phyloP scores from a whole-genome alignment of 2,888 invertebrate species.

The Ophioninae sp. region DNA sequence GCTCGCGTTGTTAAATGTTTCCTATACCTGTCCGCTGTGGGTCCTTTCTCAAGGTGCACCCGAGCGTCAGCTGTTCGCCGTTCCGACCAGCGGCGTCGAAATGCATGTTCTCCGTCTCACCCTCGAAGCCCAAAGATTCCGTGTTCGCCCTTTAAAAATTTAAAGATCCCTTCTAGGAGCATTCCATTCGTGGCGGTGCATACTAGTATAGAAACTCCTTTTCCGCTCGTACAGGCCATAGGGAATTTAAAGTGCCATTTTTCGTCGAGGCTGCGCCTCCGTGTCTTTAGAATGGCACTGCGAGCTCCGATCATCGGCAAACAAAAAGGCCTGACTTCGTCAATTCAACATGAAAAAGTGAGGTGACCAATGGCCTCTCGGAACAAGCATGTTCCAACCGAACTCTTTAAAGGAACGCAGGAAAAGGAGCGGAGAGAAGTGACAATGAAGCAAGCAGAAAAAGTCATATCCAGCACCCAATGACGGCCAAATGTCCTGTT shows the following conservation, averaged over 20 bases:
- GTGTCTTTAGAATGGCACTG: constrained; percentile 6
- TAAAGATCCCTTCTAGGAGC: constrained; percentile 69
- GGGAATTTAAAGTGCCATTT: constrained; percentile 12
- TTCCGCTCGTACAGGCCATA: not conserved
- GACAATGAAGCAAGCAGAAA: too few species aligned
- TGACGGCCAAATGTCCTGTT: too few species aligned
- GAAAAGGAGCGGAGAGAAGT: not conserved
- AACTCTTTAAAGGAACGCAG: not conserved
- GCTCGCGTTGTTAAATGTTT: constrained; percentile 38
- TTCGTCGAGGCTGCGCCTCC: constrained; percentile 37
- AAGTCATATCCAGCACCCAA: too few species aligned
- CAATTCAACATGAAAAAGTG: not conserved
- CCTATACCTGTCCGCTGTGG: constrained; percentile 53
- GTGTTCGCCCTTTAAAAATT: constrained; percentile 74
- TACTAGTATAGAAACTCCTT: constrained; percentile 21
- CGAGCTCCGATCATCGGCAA: not conserved
- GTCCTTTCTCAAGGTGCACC: constrained; percentile 59
- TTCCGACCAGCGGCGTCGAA: constrained; percentile 45
- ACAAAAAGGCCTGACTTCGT: constrained; percentile 9
- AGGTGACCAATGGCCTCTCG: not conserved
- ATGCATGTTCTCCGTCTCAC: constrained; percentile 24
- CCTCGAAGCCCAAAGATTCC: constrained; percentile 37
- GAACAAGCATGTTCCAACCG: not conserved
- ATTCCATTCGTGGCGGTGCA: constrained; percentile 38
- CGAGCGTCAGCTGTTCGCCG: constrained; percentile 71